A percentile compares a stretch with the other conserved stretches of the same genome.
Conservation (phyloP, 2,888 invertebrate species). For the Nephrotoma flavescens region DNA sequence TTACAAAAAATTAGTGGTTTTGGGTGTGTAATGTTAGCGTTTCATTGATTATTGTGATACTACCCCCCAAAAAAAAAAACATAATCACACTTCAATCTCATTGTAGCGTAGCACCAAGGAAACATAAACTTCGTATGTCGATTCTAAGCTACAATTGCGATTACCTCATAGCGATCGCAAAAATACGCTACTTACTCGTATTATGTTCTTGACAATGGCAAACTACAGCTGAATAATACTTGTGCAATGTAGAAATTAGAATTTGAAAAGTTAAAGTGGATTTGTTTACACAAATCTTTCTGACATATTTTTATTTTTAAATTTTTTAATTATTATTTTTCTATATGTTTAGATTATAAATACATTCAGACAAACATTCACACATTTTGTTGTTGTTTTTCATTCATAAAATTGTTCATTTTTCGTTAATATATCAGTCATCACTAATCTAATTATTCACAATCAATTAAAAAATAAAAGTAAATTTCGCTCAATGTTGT, state of each 20-base stretch:
- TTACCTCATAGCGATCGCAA: neutral
- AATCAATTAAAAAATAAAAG: neutral
- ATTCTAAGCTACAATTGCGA: neutral
- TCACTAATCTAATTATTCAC: neutral
- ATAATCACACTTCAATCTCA: neutral
- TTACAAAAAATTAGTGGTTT: too few relatives aligned
- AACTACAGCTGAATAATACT: neutral
- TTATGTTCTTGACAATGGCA: neutral
- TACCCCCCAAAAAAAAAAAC: neutral
- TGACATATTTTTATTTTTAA: neutral
- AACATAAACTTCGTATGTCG: neutral
- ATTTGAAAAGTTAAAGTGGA: neutral
- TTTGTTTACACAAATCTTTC: neutral
- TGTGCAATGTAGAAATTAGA: neutral
- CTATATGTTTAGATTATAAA: neutral
- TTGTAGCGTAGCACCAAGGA: neutral
- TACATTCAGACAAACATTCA: neutral
- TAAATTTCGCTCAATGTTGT: neutral
- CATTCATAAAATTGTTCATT: neutral
- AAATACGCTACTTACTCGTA: neutral
- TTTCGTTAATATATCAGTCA: neutral
- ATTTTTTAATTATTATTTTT: neutral
- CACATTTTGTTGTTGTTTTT: neutral
- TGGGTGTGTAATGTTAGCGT: too few relatives aligned
- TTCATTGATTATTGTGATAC: neutral